phyloP scores from a whole-genome alignment of 2,113 vertebrate genomes.

The Hippopotamus amphibius region DNA sequence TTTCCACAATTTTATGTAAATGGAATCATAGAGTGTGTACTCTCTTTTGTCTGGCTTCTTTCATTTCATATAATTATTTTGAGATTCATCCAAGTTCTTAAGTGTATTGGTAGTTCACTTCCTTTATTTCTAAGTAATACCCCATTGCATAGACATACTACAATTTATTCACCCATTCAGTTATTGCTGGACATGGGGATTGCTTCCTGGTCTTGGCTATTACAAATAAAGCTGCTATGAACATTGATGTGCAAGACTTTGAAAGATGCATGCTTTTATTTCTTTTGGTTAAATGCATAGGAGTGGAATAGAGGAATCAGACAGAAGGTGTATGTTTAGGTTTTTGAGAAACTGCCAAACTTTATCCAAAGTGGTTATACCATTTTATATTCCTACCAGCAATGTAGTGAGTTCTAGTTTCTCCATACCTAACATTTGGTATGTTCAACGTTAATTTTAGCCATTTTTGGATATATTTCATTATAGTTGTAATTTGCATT shows the following conservation, averaged over 20 bases:
- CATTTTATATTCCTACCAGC: not conserved
- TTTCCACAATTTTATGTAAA: not conserved
- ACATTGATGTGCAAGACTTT: not conserved
- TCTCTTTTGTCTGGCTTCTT: not conserved
- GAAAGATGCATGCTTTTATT: not conserved
- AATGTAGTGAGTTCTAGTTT: not conserved
- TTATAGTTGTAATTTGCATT: not conserved
- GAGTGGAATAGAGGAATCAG: not conserved
- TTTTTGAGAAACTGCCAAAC: not conserved
- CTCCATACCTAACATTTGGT: not conserved
- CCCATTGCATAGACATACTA: not conserved
- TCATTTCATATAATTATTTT: not conserved
- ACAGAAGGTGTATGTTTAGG: not conserved
- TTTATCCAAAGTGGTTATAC: not conserved
- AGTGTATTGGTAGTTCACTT: not conserved
- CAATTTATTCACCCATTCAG: not conserved
- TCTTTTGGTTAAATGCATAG: not conserved
- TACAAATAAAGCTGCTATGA: not conserved
- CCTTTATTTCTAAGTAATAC: not conserved
- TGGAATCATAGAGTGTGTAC: not conserved
- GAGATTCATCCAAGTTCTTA: not conserved
- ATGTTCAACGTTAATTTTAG: not conserved
- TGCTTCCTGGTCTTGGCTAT: not conserved
- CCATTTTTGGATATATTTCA: not conserved
- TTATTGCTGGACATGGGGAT: not conserved